phyloP scores from a whole-genome alignment of 2,113 vertebrate species.

The Phrynosoma platyrhinos region DNA sequence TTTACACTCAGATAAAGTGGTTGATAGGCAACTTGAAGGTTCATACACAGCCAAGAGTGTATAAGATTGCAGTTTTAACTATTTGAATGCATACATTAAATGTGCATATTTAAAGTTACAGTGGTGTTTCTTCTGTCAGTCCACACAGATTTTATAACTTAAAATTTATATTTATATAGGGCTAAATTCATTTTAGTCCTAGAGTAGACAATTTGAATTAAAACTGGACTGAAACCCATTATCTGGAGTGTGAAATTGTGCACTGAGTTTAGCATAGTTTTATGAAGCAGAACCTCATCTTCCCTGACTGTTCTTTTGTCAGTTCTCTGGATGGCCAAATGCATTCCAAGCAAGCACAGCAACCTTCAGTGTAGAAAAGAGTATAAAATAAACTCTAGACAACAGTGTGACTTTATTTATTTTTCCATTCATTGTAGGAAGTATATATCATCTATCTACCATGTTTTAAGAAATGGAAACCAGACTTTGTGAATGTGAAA shows the following conservation, averaged over 20 bases:
- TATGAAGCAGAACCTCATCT: slow-evolving; percentile 29
- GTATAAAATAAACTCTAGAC: neutral
- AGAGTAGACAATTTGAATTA: too few relatives aligned
- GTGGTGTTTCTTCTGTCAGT: slow-evolving; percentile 5
- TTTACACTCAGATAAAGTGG: neutral
- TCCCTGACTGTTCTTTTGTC: slow-evolving; percentile 3
- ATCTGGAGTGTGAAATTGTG: slow-evolving; percentile 26
- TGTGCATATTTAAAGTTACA: neutral
- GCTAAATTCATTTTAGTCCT: too few relatives aligned
- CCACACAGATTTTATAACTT: slow-evolving; percentile 19
- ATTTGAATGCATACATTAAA: neutral
- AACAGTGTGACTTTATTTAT: neutral
- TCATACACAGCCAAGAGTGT: neutral
- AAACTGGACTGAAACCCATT: too few relatives aligned
- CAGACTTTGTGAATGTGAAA: slow-evolving; percentile 33
- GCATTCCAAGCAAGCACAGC: neutral
- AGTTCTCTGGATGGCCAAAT: slow-evolving; percentile 34
- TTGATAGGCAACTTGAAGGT: too few relatives aligned
- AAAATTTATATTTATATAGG: neutral
- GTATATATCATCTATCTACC: slow-evolving; percentile 16
- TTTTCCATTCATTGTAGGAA: neutral
- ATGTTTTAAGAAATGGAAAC: slow-evolving; percentile 29
- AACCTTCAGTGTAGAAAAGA: neutral
- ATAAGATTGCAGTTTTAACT: neutral
- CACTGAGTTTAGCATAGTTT: neutral